phyloP scores from a whole-genome alignment of 1,140 invertebrate species.

The Paracyclopina nana region DNA sequence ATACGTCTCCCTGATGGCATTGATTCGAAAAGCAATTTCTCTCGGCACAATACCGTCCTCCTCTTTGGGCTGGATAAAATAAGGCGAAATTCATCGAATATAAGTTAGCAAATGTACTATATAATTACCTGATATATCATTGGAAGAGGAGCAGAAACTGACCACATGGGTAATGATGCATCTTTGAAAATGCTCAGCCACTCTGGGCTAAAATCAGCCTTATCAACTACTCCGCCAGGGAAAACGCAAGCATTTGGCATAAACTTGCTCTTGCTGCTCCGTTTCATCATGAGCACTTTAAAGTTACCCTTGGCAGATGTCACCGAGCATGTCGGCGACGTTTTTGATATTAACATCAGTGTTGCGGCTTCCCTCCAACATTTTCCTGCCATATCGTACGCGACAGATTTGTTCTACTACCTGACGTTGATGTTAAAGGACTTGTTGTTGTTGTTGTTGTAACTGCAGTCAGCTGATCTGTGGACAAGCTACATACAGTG shows the following conservation, averaged over 20 bases:
- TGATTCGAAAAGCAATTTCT: background rate
- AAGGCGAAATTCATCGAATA: too few relatives aligned
- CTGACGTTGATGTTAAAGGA: background rate
- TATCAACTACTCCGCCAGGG: background rate
- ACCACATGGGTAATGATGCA: too few relatives aligned
- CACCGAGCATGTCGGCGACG: too few relatives aligned
- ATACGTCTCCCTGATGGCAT: background rate
- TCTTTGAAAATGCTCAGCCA: background rate
- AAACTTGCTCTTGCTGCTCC: slow-evolving; percentile 13
- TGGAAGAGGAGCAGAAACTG: too few relatives aligned
- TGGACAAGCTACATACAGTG: background rate
- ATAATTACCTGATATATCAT: background rate
- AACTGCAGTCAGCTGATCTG: background rate
- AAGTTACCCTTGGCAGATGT: background rate
- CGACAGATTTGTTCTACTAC: background rate
- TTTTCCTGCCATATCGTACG: background rate
- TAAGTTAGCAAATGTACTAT: background rate
- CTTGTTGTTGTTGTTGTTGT: background rate
- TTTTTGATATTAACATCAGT: background rate
- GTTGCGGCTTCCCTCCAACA: background rate
- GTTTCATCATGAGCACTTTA: slow-evolving; percentile 1
- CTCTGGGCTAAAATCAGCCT: background rate
- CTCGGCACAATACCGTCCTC: background rate
- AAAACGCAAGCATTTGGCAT: slow-evolving; percentile 7
- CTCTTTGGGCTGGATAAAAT: background rate